Evolutionary conservation across 2,797 vertebrate genomes (phyloP), one percentile per base, ranked within the genome.

Genomic region (Setipinna tenuifilis): DNA sequence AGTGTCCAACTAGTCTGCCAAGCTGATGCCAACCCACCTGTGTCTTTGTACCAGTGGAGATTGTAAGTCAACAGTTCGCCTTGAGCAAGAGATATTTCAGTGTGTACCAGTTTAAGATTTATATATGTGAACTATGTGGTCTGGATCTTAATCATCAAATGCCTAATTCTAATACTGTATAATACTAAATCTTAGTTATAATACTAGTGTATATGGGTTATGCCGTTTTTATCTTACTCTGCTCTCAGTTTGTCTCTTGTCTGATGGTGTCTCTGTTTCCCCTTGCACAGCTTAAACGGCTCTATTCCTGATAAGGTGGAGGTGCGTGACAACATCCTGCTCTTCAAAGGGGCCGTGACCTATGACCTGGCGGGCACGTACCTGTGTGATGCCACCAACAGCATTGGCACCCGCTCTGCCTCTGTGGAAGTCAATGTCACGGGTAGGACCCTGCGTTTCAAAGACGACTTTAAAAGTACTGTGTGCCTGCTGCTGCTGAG

Each of bases 341-440:
- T 95, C 90, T 98, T 99, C 90, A 97, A 96, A 92, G 97, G 97
- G 16, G 97, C 97, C 0, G 92, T 99, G 85, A 97, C 95, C 21
- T 97, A 98, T 85, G 96, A 96, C 10, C 86, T 99, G 87, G 96
- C 97, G 0, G 98, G 98, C 71, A 99, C 95, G 3, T 99, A 99
- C 0, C 88, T 97, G 90, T 99, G 98, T 12, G 96, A 99, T 48
- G 98, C 98, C 68, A 98, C 96, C 88, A 99, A 99, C 82, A 95
- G 96, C 91, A 97, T 99, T 0, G 98, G 98, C 35, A 98, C 97
- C 0, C 95, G 96, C 17, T 98, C 98, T 0, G 97, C 94, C 83
- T 95, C 96, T 82, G 96, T 98, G 91, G 98, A 98, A 78, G 96
- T 99, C 93, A 98, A 97, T 90, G 92, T 99, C 84, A 97, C 97